Percentiles rank a stretch among this genome's conserved stretches.
phyloP scores from a whole-genome alignment of 2,113 vertebrate genomes.

The Hystrix cristata region DNA sequence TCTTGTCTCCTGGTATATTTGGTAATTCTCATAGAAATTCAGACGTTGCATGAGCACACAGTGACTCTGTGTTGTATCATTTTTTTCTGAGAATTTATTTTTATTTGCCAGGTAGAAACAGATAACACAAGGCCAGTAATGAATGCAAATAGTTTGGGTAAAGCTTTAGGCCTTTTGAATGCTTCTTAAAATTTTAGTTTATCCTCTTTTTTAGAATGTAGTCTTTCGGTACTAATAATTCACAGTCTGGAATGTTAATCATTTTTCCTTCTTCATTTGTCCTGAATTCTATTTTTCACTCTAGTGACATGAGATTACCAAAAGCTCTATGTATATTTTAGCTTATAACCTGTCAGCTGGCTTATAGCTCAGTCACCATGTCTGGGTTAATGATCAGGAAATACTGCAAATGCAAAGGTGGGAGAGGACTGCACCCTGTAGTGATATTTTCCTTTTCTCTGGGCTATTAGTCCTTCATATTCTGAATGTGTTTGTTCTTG shows the following conservation, averaged over 20 bases:
- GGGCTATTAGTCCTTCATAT: not conserved
- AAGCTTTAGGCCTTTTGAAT: not conserved
- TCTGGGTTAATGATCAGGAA: conserved; percentile 18
- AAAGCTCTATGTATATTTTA: not conserved
- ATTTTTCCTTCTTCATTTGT: not conserved
- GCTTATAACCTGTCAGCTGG: not conserved
- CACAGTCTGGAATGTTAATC: not conserved
- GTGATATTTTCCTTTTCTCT: not conserved
- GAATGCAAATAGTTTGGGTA: not conserved
- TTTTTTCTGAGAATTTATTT: conserved; percentile 36
- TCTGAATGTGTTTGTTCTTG: not conserved
- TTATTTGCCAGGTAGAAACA: not conserved
- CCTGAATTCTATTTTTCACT: conserved; percentile 45
- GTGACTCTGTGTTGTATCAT: not conserved
- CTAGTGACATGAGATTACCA: not conserved
- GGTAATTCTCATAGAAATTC: conserved; percentile 18
- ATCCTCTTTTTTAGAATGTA: not conserved
- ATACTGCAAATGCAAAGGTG: not conserved
- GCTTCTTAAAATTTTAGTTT: not conserved
- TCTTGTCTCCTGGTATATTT: not conserved
- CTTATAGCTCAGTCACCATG: not conserved
- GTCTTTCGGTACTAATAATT: not conserved
- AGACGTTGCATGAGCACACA: not conserved
- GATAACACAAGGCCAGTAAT: not conserved
- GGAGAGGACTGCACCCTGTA: not conserved